Base-by-base conservation (phyloP, 2,113 vertebrate species). In the Archocentrus centrarchus region DNA sequence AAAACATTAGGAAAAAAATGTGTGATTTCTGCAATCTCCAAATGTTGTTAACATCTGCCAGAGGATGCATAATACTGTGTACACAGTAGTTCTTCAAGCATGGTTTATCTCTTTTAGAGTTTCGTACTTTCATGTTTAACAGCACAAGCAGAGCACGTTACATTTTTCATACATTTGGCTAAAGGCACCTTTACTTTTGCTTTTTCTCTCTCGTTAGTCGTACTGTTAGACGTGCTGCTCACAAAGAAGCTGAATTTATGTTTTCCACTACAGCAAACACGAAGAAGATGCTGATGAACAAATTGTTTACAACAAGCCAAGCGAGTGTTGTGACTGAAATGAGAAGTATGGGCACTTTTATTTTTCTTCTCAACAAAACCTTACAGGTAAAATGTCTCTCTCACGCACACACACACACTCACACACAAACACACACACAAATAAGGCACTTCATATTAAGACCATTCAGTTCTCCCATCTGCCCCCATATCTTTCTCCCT, bases 381-480 rank as follows among this genome's bases (percentile, higher is more conserved):
- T 50, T 59, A 53, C n/a, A 61, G 27, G 60, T 17, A 27, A 4
- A 58, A 63, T 37, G 59, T 68, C 30, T 6, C 32, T 30, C 8
- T 17, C 11, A 32, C 59, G 32, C 27, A 61, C 15, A 18, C 27
- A 44, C 18, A 4, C 17, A 70, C 32, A 37, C 17, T 30, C 11
- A 32, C 59, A 61, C 15, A 61, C 15, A 32, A 14, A 44, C 59
- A 9, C 2, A 32, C 59, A 11, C 59, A 9, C n/a, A 47, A 0
- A 73, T 27, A 73, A 32, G 66, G 27, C 53, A 53, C 66, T 88
- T 83, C 66, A 66, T 32, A 59, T 79, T 57, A 80, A 77, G 17
- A 60, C 83, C 63, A 83, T 73, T 91, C 57, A 75, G 30, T 77
- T 86, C 60, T 58, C 60, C 63, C 83, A 84, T 91, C 82, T 89